A percentile compares a stretch with the other conserved stretches of the same genome.
Conservation (phyloP, 2,113 vertebrate genomes). For the Toxotes chatareus region DNA sequence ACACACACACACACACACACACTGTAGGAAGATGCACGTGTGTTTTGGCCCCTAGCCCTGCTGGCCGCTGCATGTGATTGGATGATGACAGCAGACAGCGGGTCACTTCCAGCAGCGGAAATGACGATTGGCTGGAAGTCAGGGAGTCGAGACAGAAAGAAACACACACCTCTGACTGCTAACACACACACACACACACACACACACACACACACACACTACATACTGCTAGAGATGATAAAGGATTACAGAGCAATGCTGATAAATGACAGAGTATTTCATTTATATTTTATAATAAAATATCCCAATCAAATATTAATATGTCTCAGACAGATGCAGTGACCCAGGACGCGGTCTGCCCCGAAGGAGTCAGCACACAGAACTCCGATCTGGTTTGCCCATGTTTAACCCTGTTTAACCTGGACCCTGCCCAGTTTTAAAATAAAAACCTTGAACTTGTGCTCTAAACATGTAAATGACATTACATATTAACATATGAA, state of each 20-base stretch:
- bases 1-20: constrained; percentile 12
- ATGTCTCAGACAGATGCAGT: neutral
- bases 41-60: neutral
- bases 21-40: constrained; percentile 10
- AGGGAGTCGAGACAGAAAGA: neutral
- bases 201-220: constrained; percentile 6
- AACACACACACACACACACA: constrained; percentile 5
- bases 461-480: too few species aligned
- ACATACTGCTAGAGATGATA: neutral
- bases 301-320: neutral
- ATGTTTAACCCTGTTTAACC: too few species aligned
- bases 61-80: constrained; percentile 16
- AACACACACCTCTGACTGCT: neutral
- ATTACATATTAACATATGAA: too few species aligned
- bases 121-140: constrained; percentile 35
- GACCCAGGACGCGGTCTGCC: neutral
- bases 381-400: too few species aligned
- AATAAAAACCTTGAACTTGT: too few species aligned
- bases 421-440: too few species aligned
- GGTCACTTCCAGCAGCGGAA: constrained; percentile 30
- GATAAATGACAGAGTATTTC: neutral
- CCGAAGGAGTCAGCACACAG: neutral
- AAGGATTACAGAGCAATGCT: neutral
- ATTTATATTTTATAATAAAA: neutral
- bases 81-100: constrained; percentile 28